phyloP scores from a whole-genome alignment of 1,140 invertebrate genomes.

The Drosophila mojavensis region DNA sequence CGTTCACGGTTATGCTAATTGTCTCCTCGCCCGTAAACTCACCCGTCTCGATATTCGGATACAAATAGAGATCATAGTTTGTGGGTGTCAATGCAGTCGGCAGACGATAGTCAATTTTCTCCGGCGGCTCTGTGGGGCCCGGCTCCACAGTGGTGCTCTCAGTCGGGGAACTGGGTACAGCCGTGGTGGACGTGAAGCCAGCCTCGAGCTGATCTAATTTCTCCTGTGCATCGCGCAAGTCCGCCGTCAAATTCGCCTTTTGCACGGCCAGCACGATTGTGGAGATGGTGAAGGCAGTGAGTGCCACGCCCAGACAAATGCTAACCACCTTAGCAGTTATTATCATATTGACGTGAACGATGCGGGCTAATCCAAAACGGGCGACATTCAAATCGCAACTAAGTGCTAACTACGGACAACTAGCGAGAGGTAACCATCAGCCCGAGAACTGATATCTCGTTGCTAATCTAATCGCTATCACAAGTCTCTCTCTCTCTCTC shows the following conservation, averaged over 20 bases:
- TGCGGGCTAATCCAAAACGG: constrained; percentile 49
- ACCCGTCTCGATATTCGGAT: constrained; percentile 89
- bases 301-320: constrained; percentile 66
- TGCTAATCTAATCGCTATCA: constrained; percentile 66
- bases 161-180: constrained; percentile 7
- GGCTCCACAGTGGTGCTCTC: constrained; percentile 24
- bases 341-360: constrained; percentile 46
- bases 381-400: constrained; percentile 54
- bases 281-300: constrained; percentile 84
- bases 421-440: constrained; percentile 35
- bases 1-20: constrained; percentile 87
- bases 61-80: constrained; percentile 90
- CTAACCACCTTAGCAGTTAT: constrained; percentile 74
- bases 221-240: constrained; percentile 65
- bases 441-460: constrained; percentile 27
- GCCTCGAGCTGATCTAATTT: constrained; percentile 65
- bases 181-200: constrained; percentile 38
- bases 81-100: constrained; percentile 87
- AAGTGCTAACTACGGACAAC: constrained; percentile 13
- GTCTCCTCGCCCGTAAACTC: constrained; percentile 89
- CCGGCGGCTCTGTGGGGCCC: constrained; percentile 40
- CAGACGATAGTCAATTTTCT: constrained; percentile 86
- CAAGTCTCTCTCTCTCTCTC: not conserved
- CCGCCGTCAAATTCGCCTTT: constrained; percentile 55
- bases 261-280: constrained; percentile 84